phyloP scores from a whole-genome alignment of 2,888 invertebrate species.

The Rhagium mordax region DNA sequence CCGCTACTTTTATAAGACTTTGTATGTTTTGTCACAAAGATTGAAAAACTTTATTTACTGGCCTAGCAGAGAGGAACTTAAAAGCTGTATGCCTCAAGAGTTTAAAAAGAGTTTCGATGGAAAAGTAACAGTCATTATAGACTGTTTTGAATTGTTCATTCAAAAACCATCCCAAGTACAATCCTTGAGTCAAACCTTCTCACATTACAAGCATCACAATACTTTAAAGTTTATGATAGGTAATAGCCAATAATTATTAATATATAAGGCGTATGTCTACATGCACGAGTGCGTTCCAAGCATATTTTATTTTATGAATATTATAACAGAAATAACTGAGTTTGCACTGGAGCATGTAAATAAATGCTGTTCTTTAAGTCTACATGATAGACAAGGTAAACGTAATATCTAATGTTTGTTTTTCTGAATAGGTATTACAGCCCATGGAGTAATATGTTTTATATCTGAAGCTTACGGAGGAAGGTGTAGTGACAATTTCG shows the following conservation, averaged over 20 bases:
- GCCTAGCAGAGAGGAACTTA: slow-evolving; percentile 27
- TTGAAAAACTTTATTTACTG: slow-evolving; percentile 38
- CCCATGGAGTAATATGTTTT: slow-evolving; percentile 40
- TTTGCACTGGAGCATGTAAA: no score
- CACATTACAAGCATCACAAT: slow-evolving; percentile 38
- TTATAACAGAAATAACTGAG: no score
- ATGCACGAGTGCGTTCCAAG: no score
- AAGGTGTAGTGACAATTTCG: slow-evolving; percentile 41
- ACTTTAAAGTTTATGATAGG: slow-evolving; percentile 46
- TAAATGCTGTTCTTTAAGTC: no score
- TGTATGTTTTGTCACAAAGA: slow-evolving; percentile 5
- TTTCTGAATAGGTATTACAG: slow-evolving; percentile 47
- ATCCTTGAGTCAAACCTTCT: slow-evolving; percentile 34
- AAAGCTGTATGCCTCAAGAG: slow-evolving; percentile 41
- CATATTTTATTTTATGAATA: no score
- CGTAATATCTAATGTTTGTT: no score
- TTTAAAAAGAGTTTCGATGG: slow-evolving; percentile 45
- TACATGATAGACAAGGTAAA: no score
- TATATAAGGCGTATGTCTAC: no score
- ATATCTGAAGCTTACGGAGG: slow-evolving; percentile 47
- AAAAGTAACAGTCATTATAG: slow-evolving; percentile 42
- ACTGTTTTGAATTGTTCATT: slow-evolving; percentile 35
- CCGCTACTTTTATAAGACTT: slow-evolving; percentile 13
- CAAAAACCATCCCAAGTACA: slow-evolving; percentile 35
- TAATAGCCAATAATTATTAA: no score